These are phyloP conservation scores for Crocodylus rhombifer DNA, from an alignment of 2,797 vertebrate genomes.

Conservation along the genomic window DNA sequence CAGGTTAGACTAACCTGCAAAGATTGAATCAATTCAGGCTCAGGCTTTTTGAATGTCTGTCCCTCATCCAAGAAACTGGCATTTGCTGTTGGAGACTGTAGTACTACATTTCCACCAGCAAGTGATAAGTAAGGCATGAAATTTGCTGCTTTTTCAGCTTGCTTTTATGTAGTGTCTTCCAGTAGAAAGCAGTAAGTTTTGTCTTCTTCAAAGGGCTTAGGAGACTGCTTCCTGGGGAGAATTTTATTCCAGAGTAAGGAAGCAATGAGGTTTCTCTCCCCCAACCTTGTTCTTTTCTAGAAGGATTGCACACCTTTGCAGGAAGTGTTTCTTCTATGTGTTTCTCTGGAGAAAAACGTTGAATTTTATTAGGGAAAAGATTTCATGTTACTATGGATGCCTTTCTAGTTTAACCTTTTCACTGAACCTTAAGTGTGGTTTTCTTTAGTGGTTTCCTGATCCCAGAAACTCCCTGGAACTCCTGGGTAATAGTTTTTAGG, in stretches of 20 bases:
- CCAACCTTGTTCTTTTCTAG: no score
- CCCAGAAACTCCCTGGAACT: background rate
- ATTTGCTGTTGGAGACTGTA: background rate
- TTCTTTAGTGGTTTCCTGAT: background rate
- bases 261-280: no score
- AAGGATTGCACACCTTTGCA: no score
- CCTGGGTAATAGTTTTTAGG: background rate
- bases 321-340: no score
- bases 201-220: background rate
- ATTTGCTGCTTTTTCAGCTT: background rate
- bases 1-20: no score
- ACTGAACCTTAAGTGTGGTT: slow-evolving; percentile 2
- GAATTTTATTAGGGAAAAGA: background rate
- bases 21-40: no score
- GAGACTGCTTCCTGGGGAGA: background rate
- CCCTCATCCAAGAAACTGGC: no score
- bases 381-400: background rate
- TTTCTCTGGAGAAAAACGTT: background rate
- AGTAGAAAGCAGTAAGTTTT: background rate
- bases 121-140: background rate
- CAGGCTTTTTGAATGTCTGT: no score
- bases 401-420: background rate
- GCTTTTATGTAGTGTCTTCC: background rate
- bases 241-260: background rate
- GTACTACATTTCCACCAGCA: background rate